Evolutionary conservation across 2,113 vertebrate species (phyloP).

Genomic region (Forbesichthys papilliferus): DNA sequence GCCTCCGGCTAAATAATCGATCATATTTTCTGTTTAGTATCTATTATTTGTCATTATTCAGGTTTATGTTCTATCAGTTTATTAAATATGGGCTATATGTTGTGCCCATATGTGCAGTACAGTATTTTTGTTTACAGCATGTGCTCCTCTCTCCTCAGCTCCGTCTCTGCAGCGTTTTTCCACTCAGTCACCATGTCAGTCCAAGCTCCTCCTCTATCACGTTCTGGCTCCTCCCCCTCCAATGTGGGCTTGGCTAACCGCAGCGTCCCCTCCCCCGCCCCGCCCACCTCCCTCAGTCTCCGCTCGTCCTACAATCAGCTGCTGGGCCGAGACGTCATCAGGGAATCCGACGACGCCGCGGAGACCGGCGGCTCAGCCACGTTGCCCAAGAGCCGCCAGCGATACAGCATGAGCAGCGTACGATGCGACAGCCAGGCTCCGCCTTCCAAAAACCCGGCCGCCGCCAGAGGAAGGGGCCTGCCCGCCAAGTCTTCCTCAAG

Average conservation of each 20-base stretch:
- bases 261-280: conserved; percentile 74
- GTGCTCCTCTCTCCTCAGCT: conserved; percentile 35
- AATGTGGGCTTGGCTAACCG: conserved; percentile 83
- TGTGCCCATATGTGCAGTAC: too few species aligned
- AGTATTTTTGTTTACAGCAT: too few species aligned
- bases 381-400: conserved; percentile 90
- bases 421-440: conserved; percentile 82
- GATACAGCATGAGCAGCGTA: conserved; percentile 87
- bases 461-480: conserved; percentile 72
- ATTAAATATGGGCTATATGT: too few species aligned
- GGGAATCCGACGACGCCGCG: conserved; percentile 69
- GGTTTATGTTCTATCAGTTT: too few species aligned
- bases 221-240: conserved; percentile 73
- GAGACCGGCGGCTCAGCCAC: conserved; percentile 84
- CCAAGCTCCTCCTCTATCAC: conserved; percentile 86
- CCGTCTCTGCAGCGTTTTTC: conserved; percentile 14
- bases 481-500: conserved; percentile 79
- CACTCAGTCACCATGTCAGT: conserved; percentile 80
- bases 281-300: conserved; percentile 90
- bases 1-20: too few species aligned
- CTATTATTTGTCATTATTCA: too few species aligned
- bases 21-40: too few species aligned
- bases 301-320: conserved; percentile 95
- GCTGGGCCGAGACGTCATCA: conserved; percentile 86
- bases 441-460: conserved; percentile 64